Conservation (phyloP, 2,113 vertebrate species). For the Monopterus albus region DNA sequence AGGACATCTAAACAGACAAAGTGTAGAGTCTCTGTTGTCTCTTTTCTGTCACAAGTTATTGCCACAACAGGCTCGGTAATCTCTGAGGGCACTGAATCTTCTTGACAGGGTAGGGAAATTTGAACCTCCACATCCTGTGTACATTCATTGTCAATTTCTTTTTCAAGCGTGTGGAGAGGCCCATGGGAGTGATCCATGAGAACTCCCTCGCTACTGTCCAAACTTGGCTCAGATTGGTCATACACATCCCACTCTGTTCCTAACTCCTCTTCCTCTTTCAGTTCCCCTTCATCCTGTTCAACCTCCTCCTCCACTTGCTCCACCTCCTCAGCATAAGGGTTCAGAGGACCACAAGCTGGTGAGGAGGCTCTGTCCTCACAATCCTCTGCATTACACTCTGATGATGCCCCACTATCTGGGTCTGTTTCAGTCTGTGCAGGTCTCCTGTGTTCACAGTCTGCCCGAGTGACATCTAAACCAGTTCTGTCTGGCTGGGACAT, state of each 20-base stretch:
- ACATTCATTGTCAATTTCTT: slow-evolving; percentile 51
- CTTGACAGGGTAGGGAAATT: slow-evolving; percentile 57
- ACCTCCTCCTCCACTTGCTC: slow-evolving; percentile 35
- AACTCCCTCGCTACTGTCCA: slow-evolving; percentile 57
- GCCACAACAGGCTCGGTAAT: slow-evolving; percentile 13
- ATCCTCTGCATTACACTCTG: slow-evolving; percentile 63
- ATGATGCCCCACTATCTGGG: slow-evolving; percentile 74
- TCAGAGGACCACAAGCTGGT: slow-evolving; percentile 46
- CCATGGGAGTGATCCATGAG: slow-evolving; percentile 55
- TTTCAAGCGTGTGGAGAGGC: slow-evolving; percentile 35
- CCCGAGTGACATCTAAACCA: slow-evolving; percentile 47
- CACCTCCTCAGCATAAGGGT: slow-evolving; percentile 59
- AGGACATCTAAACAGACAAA: slow-evolving; percentile 24
- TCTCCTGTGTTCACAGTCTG: slow-evolving; percentile 53
- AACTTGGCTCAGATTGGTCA: slow-evolving; percentile 70
- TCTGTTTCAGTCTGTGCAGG: slow-evolving; percentile 72
- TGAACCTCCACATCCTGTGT: slow-evolving; percentile 56
- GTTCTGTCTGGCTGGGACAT: slow-evolving; percentile 70
- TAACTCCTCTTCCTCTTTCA: slow-evolving; percentile 54
- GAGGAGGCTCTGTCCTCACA: slow-evolving; percentile 43
- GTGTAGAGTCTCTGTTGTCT: slow-evolving; percentile 27
- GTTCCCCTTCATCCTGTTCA: neutral
- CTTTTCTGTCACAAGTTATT: slow-evolving; percentile 47
- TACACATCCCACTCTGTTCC: slow-evolving; percentile 66
- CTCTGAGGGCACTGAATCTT: slow-evolving; percentile 52